Percentiles rank a stretch among this genome's conserved stretches.
Evolutionary conservation across 1,140 invertebrate genomes (phyloP).

Genomic region (Tyrophagus putrescentiae): DNA sequence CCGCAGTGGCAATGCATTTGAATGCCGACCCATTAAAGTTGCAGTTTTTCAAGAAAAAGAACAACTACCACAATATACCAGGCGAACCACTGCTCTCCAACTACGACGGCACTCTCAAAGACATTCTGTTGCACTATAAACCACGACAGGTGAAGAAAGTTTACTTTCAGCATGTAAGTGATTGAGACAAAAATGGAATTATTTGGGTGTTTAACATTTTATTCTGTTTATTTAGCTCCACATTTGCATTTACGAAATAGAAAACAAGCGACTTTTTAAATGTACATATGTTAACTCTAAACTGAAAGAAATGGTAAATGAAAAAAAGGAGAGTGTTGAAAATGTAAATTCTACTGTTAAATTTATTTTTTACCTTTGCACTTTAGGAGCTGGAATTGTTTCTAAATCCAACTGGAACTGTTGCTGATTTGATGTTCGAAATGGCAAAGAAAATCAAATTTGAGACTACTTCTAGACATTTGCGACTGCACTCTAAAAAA

Average conservation of each 20-base stretch:
- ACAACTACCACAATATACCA: slow-evolving; percentile 75
- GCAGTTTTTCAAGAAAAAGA: slow-evolving; percentile 91
- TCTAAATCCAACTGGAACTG: slow-evolving; percentile 83
- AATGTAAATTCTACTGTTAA: slow-evolving; percentile 16
- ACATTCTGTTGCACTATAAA: slow-evolving; percentile 68
- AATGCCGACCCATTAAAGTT: slow-evolving; percentile 82
- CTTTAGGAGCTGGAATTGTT: slow-evolving; percentile 88
- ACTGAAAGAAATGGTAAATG: slow-evolving; percentile 67
- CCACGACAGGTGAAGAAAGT: slow-evolving; percentile 71
- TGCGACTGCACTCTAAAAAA: too few relatives aligned
- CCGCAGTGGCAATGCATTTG: slow-evolving; percentile 72
- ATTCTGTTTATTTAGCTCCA: slow-evolving; percentile 52
- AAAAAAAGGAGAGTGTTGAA: too few relatives aligned
- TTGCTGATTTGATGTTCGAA: slow-evolving; percentile 77
- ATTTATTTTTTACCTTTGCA: too few relatives aligned
- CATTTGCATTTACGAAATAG: slow-evolving; percentile 89
- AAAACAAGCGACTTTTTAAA: slow-evolving; percentile 87
- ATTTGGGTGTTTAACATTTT: slow-evolving; percentile 17
- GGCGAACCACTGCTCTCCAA: slow-evolving; percentile 71
- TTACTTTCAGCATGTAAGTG: slow-evolving; percentile 66
- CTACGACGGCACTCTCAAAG: slow-evolving; percentile 78
- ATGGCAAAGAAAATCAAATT: slow-evolving; percentile 76
- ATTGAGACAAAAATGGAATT: background rate
- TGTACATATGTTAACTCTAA: slow-evolving; percentile 39
- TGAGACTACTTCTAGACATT: slow-evolving; percentile 65